Evolutionary conservation across 2,888 invertebrate genomes (phyloP).

Genomic region (Euzophera pinguis): DNA sequence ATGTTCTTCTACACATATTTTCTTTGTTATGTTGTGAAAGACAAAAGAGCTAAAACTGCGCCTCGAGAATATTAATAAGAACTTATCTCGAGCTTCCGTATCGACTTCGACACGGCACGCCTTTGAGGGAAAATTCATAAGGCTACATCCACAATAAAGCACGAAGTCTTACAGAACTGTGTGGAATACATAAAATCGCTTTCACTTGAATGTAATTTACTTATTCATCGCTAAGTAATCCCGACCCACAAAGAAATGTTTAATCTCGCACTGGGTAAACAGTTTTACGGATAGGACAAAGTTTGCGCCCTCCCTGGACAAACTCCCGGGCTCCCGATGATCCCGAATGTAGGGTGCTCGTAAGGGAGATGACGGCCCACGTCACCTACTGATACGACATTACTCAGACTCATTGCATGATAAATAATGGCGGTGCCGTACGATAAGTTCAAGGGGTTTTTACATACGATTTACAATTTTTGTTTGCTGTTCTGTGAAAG

Average conservation of each 20-base stretch:
- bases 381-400: slow-evolving; percentile 11
- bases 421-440: slow-evolving; percentile 1
- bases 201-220: slow-evolving; percentile 48
- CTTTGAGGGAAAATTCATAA: slow-evolving; percentile 46
- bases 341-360: not conserved
- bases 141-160: slow-evolving; percentile 20
- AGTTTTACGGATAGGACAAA: slow-evolving; percentile 46
- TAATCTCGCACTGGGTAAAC: slow-evolving; percentile 41
- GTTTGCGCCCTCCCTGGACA: slow-evolving; percentile 41
- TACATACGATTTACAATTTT: too few species aligned
- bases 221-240: slow-evolving; percentile 52
- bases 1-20: not conserved
- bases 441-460: too few species aligned
- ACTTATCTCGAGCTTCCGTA: slow-evolving; percentile 51
- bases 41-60: slow-evolving; percentile 67
- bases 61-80: slow-evolving; percentile 66
- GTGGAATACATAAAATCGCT: slow-evolving; percentile 33
- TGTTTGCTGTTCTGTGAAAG: too few species aligned
- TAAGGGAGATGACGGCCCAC: slow-evolving; percentile 9
- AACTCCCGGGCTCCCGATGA: slow-evolving; percentile 23
- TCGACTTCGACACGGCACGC: slow-evolving; percentile 29
- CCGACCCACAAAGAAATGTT: slow-evolving; percentile 45
- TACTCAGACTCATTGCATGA: slow-evolving; percentile 10
- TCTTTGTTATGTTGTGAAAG: slow-evolving; percentile 41
- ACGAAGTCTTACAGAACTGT: slow-evolving; percentile 10